Evolutionary conservation across 2,888 invertebrate species (phyloP).

Genomic region (Tiliacea citrago): DNA sequence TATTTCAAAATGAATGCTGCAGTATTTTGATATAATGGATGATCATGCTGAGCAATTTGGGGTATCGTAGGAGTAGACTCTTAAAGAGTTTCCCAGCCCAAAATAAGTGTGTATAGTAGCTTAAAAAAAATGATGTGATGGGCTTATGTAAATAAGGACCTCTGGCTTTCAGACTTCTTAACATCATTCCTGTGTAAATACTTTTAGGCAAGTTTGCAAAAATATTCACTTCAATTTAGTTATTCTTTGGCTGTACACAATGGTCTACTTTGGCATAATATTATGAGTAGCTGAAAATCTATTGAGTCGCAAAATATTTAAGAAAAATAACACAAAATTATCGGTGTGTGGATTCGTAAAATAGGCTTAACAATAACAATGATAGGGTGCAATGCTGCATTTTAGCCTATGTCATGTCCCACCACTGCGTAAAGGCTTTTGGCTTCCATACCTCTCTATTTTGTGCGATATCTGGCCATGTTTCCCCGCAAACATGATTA

Average conservation of each 20-base stretch:
- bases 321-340: not conserved
- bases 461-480: too few relatives aligned
- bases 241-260: slow-evolving; percentile 27
- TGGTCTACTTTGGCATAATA: slow-evolving; percentile 6
- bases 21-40: too few relatives aligned
- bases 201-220: slow-evolving; percentile 44
- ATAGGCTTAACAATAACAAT: too few relatives aligned
- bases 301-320: not conserved
- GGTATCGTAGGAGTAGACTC: too few relatives aligned
- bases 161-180: slow-evolving; percentile 39
- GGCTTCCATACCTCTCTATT: too few relatives aligned
- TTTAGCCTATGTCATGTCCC: too few relatives aligned
- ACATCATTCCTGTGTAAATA: slow-evolving; percentile 41
- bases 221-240: slow-evolving; percentile 42
- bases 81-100: slow-evolving; percentile 6
- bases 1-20: too few relatives aligned
- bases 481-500: too few relatives aligned
- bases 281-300: not conserved
- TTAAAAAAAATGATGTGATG: slow-evolving; percentile 19
- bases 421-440: too few relatives aligned
- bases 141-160: slow-evolving; percentile 27
- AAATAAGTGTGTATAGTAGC: slow-evolving; percentile 20
- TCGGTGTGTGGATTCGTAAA: not conserved
- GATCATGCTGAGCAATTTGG: too few relatives aligned
- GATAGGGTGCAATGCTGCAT: too few relatives aligned